Evolutionary conservation across 1,140 invertebrate species (phyloP), one percentile per base, ranked within the genome.

Genomic region (Zaprionus nigranus): DNA sequence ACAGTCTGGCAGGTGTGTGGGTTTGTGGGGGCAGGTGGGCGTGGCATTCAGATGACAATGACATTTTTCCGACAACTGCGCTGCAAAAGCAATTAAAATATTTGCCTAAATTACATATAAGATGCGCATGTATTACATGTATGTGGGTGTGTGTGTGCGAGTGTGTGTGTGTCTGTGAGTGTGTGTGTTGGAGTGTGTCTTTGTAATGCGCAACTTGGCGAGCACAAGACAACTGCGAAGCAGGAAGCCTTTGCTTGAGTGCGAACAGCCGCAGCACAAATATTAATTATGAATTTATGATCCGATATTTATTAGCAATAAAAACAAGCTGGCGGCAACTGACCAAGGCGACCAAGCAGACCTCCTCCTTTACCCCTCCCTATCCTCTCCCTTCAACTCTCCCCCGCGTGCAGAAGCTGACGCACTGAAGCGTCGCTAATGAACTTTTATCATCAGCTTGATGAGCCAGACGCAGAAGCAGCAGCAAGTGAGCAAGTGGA

Each of bases 241-340:
- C 46, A 5, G 20, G 20, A n/a, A 22, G 46, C 5, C 46, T 2
- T 13, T 43, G 40, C n/a, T 43, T 5, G 40, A 43, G 40, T 17
- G 15, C n/a, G 40, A 17, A 46, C 24, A 56, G 53, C 62, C 26
- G 53, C 62, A 43, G n/a, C 61, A 75, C 74, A 81, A 85, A 85
- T 78, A 83, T 90, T 90, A 90, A 85, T 90, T 90, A 90, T 85
- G 81, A 90, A 90, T 90, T 90, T 90, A 90, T 90, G 85, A 77
- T 76, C 70, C 75, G 79, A 90, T 88, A 88, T 85, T 88, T 88
- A 88, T 88, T 81, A 66, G 75, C 75, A 75, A 88, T 88, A 88
- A 88, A 85, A 63, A 34, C 85, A 87, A 90, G 85, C 85, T 77
- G 85, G 79, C 85, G 81, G 62, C 61, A 36, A 56, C 75, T 73